Conservation (phyloP, 2,888 invertebrate genomes). For the Blera fallax region DNA sequence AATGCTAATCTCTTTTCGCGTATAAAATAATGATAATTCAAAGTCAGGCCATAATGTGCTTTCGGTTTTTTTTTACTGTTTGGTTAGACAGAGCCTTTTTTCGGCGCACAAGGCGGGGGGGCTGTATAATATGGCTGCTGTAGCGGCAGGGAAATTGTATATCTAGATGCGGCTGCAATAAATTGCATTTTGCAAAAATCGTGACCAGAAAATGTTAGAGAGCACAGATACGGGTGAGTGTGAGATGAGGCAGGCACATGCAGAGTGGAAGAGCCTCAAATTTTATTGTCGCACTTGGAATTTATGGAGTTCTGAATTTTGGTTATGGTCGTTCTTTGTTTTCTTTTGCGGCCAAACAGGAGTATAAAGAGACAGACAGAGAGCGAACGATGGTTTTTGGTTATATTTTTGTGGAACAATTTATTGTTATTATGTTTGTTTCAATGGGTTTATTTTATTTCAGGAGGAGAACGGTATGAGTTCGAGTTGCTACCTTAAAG, state of each 20-base stretch:
- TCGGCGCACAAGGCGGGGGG: background rate
- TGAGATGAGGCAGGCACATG: constrained; percentile 24
- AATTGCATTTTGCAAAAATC: constrained; percentile 71
- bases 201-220: constrained; percentile 72
- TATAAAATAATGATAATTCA: constrained; percentile 72
- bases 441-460: constrained; percentile 31
- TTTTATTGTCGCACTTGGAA: constrained; percentile 69
- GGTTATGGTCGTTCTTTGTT: constrained; percentile 51
- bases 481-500: constrained; percentile 19
- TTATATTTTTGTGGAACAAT: constrained; percentile 38
- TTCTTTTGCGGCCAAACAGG: background rate
- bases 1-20: constrained; percentile 71
- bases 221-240: constrained; percentile 27
- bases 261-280: constrained; percentile 36
- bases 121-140: constrained; percentile 1
- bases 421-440: constrained; percentile 69
- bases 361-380: background rate
- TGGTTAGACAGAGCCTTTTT: background rate
- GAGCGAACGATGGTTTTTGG: background rate
- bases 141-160: constrained; percentile 51
- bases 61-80: constrained; percentile 34
- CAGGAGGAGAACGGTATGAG: background rate
- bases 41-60: constrained; percentile 68
- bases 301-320: constrained; percentile 65
- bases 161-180: constrained; percentile 71